These are phyloP conservation scores for Bubo blakistoni DNA, from an alignment of 2,113 vertebrate genomes.

Conservation along the genomic window DNA sequence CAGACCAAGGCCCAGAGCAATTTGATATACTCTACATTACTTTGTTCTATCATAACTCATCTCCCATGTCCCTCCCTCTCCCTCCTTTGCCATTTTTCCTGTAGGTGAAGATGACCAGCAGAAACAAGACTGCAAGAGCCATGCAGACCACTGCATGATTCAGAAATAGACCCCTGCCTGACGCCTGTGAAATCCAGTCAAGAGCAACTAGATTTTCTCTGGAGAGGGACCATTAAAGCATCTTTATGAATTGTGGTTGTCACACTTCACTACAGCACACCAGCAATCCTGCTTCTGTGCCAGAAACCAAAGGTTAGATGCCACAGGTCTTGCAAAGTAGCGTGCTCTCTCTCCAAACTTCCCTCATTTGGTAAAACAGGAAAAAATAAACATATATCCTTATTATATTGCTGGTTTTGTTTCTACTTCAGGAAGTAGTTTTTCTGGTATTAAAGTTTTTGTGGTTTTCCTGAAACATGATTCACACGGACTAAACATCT, in stretches of 20 bases:
- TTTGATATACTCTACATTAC: not conserved
- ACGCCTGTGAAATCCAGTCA: not conserved
- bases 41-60: not conserved
- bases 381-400: not conserved
- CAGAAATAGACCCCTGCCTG: not conserved
- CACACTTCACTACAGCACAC: not conserved
- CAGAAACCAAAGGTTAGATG: not conserved
- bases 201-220: not conserved
- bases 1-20: not conserved
- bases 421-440: not conserved
- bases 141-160: not conserved
- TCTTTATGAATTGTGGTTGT: not conserved
- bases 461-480: not conserved
- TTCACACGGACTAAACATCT: not conserved
- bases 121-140: not conserved
- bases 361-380: not conserved
- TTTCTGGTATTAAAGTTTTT: not conserved
- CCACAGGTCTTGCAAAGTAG: not conserved
- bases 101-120: not conserved
- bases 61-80: not conserved
- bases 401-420: not conserved
- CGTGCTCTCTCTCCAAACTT: not conserved
- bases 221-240: not conserved
- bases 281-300: not conserved
- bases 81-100: not conserved